A percentile compares a stretch with the other conserved stretches of the same genome.
phyloP scores from a whole-genome alignment of 2,888 invertebrate genomes.

The Anthrax anthrax region DNA sequence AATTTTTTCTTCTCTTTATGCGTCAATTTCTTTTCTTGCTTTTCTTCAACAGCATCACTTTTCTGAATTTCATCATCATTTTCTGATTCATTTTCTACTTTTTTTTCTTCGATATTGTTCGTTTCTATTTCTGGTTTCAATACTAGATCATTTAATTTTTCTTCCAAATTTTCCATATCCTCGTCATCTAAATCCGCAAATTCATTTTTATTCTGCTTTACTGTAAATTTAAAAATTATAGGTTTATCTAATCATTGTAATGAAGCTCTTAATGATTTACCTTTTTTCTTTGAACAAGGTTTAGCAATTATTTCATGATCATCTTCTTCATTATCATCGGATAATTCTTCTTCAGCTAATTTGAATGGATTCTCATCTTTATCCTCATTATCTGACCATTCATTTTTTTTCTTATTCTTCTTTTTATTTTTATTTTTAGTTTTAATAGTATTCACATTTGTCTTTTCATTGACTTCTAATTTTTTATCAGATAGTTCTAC shows the following conservation, averaged over 20 bases:
- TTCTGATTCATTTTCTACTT: slow-evolving; percentile 12
- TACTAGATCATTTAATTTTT: slow-evolving; percentile 26
- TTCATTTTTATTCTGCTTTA: slow-evolving; percentile 5
- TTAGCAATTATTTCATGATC: slow-evolving; percentile 28
- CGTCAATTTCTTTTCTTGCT: slow-evolving; percentile 57
- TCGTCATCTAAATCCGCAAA: slow-evolving; percentile 5
- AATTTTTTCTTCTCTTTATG: slow-evolving; percentile 86
- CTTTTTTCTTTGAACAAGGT: slow-evolving; percentile 36
- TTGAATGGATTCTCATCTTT: background rate
- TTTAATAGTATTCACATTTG: slow-evolving; percentile 2
- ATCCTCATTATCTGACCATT: slow-evolving; percentile 6
- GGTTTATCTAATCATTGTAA: too few species aligned
- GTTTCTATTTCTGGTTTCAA: slow-evolving; percentile 10
- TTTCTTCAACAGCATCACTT: slow-evolving; percentile 6
- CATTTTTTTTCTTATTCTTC: slow-evolving; percentile 20
- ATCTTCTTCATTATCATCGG: slow-evolving; percentile 20
- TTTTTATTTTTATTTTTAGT: slow-evolving; percentile 21
- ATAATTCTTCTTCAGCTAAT: background rate
- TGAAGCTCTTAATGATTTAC: too few species aligned
- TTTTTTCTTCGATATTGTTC: slow-evolving; percentile 7
- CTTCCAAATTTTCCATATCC: slow-evolving; percentile 14
- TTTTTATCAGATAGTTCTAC: too few species aligned
- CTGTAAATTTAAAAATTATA: slow-evolving; percentile 1
- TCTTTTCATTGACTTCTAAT: background rate
- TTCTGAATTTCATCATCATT: slow-evolving; percentile 2